phyloP scores from a whole-genome alignment of 2,888 invertebrate genomes.

The Tachina grossa region DNA sequence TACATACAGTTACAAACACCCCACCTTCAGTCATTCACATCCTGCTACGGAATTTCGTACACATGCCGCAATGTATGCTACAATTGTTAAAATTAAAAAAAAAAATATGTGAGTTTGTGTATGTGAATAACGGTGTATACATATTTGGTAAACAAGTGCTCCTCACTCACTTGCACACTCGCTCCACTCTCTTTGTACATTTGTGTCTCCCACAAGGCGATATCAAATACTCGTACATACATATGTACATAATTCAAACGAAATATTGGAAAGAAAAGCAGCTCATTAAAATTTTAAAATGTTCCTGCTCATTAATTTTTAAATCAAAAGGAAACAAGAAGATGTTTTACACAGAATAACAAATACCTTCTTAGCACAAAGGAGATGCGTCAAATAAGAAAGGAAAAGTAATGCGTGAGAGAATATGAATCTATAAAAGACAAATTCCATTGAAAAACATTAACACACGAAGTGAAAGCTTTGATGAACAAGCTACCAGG shows the following conservation, averaged over 20 bases:
- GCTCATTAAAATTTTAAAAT: slow-evolving; percentile 73
- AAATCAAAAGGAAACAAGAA: slow-evolving; percentile 50
- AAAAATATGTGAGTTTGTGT: not conserved
- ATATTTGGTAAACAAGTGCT: not conserved
- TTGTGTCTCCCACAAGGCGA: slow-evolving; percentile 5
- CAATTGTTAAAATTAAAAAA: slow-evolving; percentile 20
- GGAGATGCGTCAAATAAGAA: slow-evolving; percentile 3
- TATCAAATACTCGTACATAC: not conserved
- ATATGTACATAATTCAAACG: not conserved
- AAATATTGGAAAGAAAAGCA: slow-evolving; percentile 34
- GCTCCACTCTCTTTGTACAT: not conserved
- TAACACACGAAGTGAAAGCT: not conserved
- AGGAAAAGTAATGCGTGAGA: not conserved
- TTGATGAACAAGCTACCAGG: not conserved
- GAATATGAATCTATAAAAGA: slow-evolving; percentile 11
- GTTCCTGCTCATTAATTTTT: slow-evolving; percentile 43
- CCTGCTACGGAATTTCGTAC: slow-evolving; percentile 39
- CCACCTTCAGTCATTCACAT: not conserved
- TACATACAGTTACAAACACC: not conserved
- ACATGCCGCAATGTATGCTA: slow-evolving; percentile 50
- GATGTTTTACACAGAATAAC: slow-evolving; percentile 44
- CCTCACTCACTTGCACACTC: not conserved
- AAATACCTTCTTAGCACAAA: slow-evolving; percentile 17
- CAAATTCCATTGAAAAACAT: not conserved
- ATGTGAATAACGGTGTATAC: slow-evolving; percentile 18